These are phyloP conservation scores for Thripadectes ignobilis DNA, from an alignment of 2,797 vertebrate species.

Conservation along the genomic window DNA sequence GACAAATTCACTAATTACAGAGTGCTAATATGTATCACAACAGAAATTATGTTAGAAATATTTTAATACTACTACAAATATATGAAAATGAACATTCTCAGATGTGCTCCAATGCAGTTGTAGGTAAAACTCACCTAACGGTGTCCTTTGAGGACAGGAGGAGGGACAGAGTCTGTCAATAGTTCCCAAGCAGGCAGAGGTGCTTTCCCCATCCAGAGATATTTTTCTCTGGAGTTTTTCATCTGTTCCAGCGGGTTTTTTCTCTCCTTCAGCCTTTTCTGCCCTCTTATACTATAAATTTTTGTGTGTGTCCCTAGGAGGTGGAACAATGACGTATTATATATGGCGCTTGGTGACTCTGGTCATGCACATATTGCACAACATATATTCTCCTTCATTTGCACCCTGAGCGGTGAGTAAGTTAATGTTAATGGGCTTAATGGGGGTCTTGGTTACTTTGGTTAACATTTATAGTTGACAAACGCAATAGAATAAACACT, in stretches of 20 bases:
- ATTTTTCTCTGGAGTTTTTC: background rate
- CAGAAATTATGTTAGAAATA: background rate
- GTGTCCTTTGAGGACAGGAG: too few species aligned
- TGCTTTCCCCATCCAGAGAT: background rate
- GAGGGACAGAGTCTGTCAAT: background rate
- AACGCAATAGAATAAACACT: background rate
- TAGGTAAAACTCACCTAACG: background rate
- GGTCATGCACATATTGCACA: background rate
- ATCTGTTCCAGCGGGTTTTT: background rate
- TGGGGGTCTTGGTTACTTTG: background rate
- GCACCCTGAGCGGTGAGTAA: background rate
- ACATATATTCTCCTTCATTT: background rate
- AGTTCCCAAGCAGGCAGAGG: background rate
- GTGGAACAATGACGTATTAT: background rate
- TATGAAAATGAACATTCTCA: background rate
- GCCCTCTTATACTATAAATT: background rate
- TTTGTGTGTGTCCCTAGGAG: too few species aligned
- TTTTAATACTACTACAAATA: too few species aligned
- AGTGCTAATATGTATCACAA: background rate
- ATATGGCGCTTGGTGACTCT: background rate
- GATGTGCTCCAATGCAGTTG: background rate
- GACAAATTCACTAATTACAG: background rate
- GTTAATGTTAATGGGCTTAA: background rate
- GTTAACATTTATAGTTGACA: background rate
- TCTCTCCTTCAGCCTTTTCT: background rate